Percentiles rank a stretch among this genome's conserved stretches.
phyloP scores from a whole-genome alignment of 1,140 invertebrate species.

The Drosophila leontia region DNA sequence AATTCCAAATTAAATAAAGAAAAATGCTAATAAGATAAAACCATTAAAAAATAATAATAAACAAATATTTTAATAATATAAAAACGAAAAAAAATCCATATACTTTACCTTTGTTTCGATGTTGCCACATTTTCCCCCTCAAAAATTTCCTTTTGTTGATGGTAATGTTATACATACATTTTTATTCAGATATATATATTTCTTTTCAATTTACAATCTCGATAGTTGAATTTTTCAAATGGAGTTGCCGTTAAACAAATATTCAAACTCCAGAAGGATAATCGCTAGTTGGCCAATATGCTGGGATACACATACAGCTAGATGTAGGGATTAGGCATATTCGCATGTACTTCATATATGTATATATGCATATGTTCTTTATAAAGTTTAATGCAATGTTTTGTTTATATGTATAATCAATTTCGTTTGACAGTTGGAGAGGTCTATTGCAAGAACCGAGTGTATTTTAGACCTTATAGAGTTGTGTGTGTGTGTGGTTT shows the following conservation, averaged over 20 bases:
- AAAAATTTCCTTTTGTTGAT: slow-evolving; percentile 1
- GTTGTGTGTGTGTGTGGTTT: background rate
- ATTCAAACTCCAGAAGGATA: slow-evolving; percentile 27
- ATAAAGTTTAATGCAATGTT: slow-evolving; percentile 19
- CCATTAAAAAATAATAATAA: too few species aligned
- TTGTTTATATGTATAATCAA: slow-evolving; percentile 22
- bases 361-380: slow-evolving; percentile 20
- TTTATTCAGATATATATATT: slow-evolving; percentile 59
- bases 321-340: slow-evolving; percentile 30
- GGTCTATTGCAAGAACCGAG: slow-evolving; percentile 22
- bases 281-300: slow-evolving; percentile 19
- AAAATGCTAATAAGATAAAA: too few species aligned
- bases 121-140: too few species aligned
- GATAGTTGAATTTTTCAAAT: slow-evolving; percentile 27
- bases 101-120: too few species aligned
- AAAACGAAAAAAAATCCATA: too few species aligned
- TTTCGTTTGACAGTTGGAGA: slow-evolving; percentile 24
- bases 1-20: too few species aligned
- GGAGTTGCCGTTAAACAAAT: slow-evolving; percentile 36
- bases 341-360: slow-evolving; percentile 22
- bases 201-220: slow-evolving; percentile 38
- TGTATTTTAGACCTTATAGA: slow-evolving; percentile 14
- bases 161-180: slow-evolving; percentile 54
- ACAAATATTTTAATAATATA: too few species aligned
- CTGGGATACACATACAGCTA: slow-evolving; percentile 11